Evolutionary conservation across 2,888 invertebrate species (phyloP).

Genomic region (Chloroclystis v-ata): DNA sequence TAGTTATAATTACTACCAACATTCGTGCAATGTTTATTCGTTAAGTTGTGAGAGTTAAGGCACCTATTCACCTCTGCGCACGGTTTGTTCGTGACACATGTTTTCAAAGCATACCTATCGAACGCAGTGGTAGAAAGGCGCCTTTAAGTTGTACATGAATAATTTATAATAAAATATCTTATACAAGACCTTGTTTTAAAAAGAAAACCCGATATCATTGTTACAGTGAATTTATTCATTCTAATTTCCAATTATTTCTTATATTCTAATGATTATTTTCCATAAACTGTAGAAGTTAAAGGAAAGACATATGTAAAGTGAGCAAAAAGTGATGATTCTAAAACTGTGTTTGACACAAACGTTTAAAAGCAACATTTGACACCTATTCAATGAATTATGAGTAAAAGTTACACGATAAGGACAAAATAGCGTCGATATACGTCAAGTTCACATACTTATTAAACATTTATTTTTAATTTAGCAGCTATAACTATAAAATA

Average conservation of each 20-base stretch:
- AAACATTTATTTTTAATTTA: slow-evolving; percentile 57
- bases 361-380: slow-evolving; percentile 10
- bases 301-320: slow-evolving; percentile 23
- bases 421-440: slow-evolving; percentile 11
- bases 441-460: slow-evolving; percentile 18
- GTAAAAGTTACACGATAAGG: slow-evolving; percentile 3
- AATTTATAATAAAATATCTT: no score
- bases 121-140: no score
- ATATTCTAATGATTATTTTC: slow-evolving; percentile 25
- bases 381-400: background rate
- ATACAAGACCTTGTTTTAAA: background rate
- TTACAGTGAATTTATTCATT: slow-evolving; percentile 58
- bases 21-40: slow-evolving; percentile 24
- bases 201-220: slow-evolving; percentile 20
- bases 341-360: slow-evolving; percentile 28
- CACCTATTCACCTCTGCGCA: no score
- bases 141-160: no score
- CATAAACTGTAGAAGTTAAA: slow-evolving; percentile 16
- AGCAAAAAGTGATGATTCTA: slow-evolving; percentile 18
- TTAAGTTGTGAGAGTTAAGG: no score
- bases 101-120: no score
- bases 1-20: background rate
- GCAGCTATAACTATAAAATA: slow-evolving; percentile 40
- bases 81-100: no score
- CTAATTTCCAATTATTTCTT: slow-evolving; percentile 29